Base-by-base conservation (phyloP, 1,140 invertebrate genomes). In the Drosophila saltans region DNA sequence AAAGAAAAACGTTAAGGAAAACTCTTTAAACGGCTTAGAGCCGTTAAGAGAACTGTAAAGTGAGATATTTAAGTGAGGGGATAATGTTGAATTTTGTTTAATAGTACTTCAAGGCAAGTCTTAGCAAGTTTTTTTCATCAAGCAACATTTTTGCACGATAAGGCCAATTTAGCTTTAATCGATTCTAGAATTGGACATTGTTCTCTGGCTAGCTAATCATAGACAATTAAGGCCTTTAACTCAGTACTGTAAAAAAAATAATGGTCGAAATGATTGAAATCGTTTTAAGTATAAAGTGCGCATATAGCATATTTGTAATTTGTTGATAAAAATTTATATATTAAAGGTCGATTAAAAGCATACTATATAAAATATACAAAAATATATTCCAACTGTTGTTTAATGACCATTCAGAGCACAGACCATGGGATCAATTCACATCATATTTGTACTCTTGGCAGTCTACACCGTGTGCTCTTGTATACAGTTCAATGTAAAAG, bases 1-100 rank as follows among this genome's bases (percentile, higher is more conserved):
- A 16, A 16, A 16, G 16, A 16, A 16, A 52, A 24, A 21, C 21
- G 21, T 10, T 26, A 52, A 52, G 45, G 45, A 52, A 26, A 52
- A 26, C n/a, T 52, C 45, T 52, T 52, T 52, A 52, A 52, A 52
- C 24, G 45, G 45, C 45, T 52, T 52, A 26, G 45, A n/a, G 45
- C 9, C 26, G 16, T 16, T 16, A 16, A 16, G 16, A 16, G 16
- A 24, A 52, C 45, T 52, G 21, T 52, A 52, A 21, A 52, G 45
- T 52, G 9, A 52, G 21, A n/a, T 24, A 48, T 52, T 52, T 52
- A 52, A 52, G 21, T 52, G 45, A 9, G n/a, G 8, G 21, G 45
- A 52, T 48, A 48, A 48, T 16, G 5, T 24, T 48, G 16, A 21
- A 48, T 48, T 48, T 24, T 7, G 11, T 48, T 48, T 48, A 48